Conservation (phyloP, 2,888 invertebrate genomes). For the Melieria omissa region DNA sequence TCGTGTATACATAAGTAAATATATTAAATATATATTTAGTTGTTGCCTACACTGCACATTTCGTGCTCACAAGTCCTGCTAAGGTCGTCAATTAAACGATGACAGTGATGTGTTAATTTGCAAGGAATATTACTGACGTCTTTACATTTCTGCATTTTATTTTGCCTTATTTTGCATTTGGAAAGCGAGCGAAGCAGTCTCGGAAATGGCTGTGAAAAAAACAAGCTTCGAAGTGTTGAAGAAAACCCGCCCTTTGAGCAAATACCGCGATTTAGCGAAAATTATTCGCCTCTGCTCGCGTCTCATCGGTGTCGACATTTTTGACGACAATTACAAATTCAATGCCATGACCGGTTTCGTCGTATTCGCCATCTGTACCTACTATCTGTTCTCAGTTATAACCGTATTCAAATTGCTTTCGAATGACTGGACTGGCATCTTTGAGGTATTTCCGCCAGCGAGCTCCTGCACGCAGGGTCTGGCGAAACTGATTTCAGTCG, state of each 20-base stretch:
- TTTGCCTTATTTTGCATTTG: no score
- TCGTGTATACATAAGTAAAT: no score
- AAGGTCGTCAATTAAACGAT: no score
- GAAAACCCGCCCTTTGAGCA: not conserved
- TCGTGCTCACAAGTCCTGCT: no score
- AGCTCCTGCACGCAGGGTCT: conserved; percentile 30
- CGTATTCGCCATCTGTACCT: conserved; percentile 27
- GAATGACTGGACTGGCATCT: conserved; percentile 33
- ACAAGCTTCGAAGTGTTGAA: not conserved
- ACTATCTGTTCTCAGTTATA: conserved; percentile 35
- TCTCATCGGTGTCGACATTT: conserved; percentile 41
- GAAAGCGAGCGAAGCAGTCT: no score
- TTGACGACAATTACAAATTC: conserved; percentile 30
- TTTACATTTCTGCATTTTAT: no score
- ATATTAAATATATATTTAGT: no score
- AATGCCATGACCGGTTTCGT: conserved; percentile 35
- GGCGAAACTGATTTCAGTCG: conserved; percentile 36
- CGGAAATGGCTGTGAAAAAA: no score
- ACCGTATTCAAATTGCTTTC: conserved; percentile 32
- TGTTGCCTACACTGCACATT: no score
- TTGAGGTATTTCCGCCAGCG: conserved; percentile 40
- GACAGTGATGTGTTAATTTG: no score
- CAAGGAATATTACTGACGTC: no score
- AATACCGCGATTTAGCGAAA: not conserved
- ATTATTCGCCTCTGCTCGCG: conserved; percentile 15